Percentiles rank a stretch among this genome's conserved stretches.
Evolutionary conservation across 2,888 invertebrate species (phyloP).

Genomic region (Drosophila koepferae): DNA sequence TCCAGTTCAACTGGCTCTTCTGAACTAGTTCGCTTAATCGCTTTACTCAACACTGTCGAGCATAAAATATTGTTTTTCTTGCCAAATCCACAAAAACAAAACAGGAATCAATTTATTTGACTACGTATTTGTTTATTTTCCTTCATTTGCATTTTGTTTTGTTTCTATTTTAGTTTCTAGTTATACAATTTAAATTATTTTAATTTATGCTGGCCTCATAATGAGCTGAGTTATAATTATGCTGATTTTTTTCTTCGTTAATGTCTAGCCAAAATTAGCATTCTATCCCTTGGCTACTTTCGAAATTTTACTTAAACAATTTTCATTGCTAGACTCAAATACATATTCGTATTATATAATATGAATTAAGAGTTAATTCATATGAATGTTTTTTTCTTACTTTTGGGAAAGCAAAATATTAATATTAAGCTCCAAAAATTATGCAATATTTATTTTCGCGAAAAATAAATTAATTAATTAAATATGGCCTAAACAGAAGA

Average conservation of each 20-base stretch:
- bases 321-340: not conserved
- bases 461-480: not conserved
- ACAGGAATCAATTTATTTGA: not conserved
- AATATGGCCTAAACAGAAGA: not conserved
- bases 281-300: not conserved
- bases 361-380: not conserved
- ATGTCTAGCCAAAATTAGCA: not conserved
- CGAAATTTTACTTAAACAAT: not conserved
- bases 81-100: not conserved
- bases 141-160: not conserved
- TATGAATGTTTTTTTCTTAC: not conserved
- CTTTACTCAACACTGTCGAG: not conserved
- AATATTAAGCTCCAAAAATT: conserved; percentile 11
- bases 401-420: not conserved
- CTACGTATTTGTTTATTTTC: not conserved
- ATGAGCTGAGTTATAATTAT: not conserved
- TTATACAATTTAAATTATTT: not conserved
- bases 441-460: conserved; percentile 9
- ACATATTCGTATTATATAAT: not conserved
- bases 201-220: not conserved
- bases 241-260: too few species aligned
- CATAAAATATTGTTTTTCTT: not conserved
- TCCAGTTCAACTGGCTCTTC: not conserved
- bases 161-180: not conserved
- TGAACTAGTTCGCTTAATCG: conserved; percentile 2